phyloP scores from a whole-genome alignment of 2,797 vertebrate genomes.

The Selene dorsalis region DNA sequence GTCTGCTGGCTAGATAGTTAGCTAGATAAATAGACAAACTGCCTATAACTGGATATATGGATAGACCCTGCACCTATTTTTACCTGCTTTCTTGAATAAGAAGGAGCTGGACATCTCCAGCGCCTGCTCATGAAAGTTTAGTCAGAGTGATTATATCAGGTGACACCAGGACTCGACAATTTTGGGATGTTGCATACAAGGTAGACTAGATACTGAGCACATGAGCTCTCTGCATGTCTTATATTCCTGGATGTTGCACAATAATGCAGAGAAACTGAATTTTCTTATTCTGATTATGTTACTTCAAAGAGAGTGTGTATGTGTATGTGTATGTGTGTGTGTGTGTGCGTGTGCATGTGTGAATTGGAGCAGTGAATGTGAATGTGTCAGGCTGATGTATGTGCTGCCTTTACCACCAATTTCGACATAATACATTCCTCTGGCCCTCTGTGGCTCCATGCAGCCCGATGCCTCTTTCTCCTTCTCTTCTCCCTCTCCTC shows the following conservation, averaged over 20 bases:
- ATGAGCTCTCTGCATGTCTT: background rate
- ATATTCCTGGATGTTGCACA: conserved; percentile 2
- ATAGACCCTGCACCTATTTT: background rate
- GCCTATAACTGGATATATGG: background rate
- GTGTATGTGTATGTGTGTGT: conserved; percentile 17
- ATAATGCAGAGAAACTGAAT: conserved; percentile 7
- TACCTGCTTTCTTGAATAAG: background rate
- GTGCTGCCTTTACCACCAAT: conserved; percentile 64
- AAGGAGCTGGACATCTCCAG: background rate
- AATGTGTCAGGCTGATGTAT: conserved; percentile 71
- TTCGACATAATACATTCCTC: conserved; percentile 49
- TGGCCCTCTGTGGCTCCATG: conserved; percentile 35
- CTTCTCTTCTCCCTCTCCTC: background rate
- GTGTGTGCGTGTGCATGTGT: conserved; percentile 15
- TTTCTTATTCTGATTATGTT: conserved; percentile 21
- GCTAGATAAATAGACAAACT: conserved; percentile 5
- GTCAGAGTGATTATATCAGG: background rate
- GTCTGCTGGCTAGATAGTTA: conserved; percentile 24
- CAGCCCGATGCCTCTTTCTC: conserved; percentile 4
- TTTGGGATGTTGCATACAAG: background rate
- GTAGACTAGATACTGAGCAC: no score
- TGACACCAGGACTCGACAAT: background rate
- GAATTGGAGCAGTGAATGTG: conserved; percentile 24
- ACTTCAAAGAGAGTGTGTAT: conserved; percentile 14
- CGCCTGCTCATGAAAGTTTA: background rate